Evolutionary conservation across 2,888 invertebrate genomes (phyloP), one percentile per base, ranked within the genome.

Genomic region (Marronus borbonicus): DNA sequence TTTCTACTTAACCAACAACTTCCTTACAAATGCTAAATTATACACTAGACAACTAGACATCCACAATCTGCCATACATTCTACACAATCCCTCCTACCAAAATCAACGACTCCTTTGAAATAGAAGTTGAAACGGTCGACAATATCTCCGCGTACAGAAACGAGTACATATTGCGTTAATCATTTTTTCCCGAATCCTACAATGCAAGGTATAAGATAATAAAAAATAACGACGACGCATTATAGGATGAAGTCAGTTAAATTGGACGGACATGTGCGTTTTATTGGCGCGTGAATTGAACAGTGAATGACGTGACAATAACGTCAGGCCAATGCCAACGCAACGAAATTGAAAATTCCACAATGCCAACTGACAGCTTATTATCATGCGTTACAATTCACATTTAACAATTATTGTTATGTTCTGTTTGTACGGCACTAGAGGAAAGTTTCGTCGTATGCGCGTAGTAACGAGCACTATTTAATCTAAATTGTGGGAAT

Each of bases 271-370:
- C 58, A 39, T 20, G 39, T 39, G 60, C n/a, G 31, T 39, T 72
- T 39, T 58, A 72, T 72, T 55, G 72, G 36, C 58, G 17, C 58
- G 24, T 72, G 58, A 36, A 58, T 28, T 49, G 44, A 68, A 68
- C 24, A 49, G 17, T 39, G 70, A 70, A 55, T 70, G 55, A 70
- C 36, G 58, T 39, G 36, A 58, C 58, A 58, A 36, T 70, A 70
- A 70, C 36, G 70, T 36, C 36, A 58, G 36, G 17, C 17, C 36
- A 36, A 70, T 68, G 20, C 49, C 66, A 49, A 68, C 66, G 66
- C 58, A 72, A 72, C 24, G 17, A 72, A 72, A 72, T 72, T 60
- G 58, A 72, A 70, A 72, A 72, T 72, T 72, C 20, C 39, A 44
- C 60, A 58, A 72, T 60, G 10, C 44, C 58, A 14, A 24, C 58